These are phyloP conservation scores for Sminthurinus aureus DNA, from an alignment of 2,888 invertebrate genomes.

Conservation along the genomic window DNA sequence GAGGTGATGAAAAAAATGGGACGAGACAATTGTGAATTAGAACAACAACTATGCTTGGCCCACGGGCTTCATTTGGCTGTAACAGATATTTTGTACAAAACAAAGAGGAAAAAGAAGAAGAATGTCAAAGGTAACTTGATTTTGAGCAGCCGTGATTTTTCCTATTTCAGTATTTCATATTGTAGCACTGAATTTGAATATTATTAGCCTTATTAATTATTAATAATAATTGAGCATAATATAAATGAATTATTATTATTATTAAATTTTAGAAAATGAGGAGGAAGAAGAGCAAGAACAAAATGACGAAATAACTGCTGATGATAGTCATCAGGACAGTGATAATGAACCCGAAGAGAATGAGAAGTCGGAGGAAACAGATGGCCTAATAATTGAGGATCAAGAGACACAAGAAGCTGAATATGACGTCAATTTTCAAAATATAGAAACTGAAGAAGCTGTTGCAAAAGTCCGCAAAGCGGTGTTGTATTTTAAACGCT, in stretches of 20 bases:
- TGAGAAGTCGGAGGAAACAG: not conserved
- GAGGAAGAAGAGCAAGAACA: not conserved
- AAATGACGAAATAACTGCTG: not conserved
- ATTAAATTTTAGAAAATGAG: not conserved
- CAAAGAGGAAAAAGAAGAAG: not conserved
- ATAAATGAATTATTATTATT: not conserved
- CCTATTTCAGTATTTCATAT: not conserved
- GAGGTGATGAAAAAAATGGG: conserved; percentile 36
- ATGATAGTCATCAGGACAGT: not conserved
- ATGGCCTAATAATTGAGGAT: not conserved
- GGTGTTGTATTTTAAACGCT: not conserved
- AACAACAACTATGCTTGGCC: conserved; percentile 35
- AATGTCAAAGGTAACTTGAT: not conserved
- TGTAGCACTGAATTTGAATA: not conserved
- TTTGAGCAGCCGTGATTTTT: not conserved
- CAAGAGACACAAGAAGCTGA: not conserved
- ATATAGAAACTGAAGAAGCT: not conserved
- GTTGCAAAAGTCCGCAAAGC: not conserved
- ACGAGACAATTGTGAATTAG: not conserved
- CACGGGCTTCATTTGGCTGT: conserved; percentile 34
- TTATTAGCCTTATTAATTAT: not conserved
- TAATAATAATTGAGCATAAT: not conserved
- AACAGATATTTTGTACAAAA: conserved; percentile 9
- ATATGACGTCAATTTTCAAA: not conserved
- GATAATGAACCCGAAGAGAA: not conserved